Evolutionary conservation across 2,888 invertebrate species (phyloP).

Genomic region (Girardia tigrina): DNA sequence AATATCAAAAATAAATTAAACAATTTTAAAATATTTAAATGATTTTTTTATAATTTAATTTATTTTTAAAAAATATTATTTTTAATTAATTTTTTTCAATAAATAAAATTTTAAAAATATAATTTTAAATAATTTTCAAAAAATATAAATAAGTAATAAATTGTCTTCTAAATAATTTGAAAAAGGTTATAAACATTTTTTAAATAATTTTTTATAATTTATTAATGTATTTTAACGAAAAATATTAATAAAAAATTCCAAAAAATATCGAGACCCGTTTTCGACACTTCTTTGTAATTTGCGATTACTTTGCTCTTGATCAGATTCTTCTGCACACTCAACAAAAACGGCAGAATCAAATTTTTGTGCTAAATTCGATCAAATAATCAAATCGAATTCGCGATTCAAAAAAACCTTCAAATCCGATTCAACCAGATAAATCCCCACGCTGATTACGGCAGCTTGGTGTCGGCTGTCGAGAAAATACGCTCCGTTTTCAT

Average conservation of each 20-base stretch:
- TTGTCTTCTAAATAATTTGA: too few species aligned
- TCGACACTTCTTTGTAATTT: not conserved
- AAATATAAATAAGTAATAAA: not conserved
- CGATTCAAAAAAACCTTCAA: not conserved
- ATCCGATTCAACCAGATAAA: slow-evolving; percentile 31
- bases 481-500: slow-evolving; percentile 18
- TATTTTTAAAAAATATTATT: too few species aligned
- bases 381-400: not conserved
- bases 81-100: too few species aligned
- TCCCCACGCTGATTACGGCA: slow-evolving; percentile 26
- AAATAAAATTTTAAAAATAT: too few species aligned
- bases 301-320: slow-evolving; percentile 24
- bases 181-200: too few species aligned
- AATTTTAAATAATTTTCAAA: not conserved
- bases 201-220: too few species aligned
- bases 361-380: not conserved
- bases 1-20: too few species aligned
- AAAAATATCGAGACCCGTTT: not conserved
- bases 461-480: slow-evolving; percentile 12
- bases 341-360: slow-evolving; percentile 14
- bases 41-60: too few species aligned
- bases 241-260: not conserved
- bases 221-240: not conserved
- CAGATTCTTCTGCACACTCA: slow-evolving; percentile 28
- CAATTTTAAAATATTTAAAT: too few species aligned